Conservation (phyloP, 2,888 invertebrate genomes). For the Mythimna albipuncta region DNA sequence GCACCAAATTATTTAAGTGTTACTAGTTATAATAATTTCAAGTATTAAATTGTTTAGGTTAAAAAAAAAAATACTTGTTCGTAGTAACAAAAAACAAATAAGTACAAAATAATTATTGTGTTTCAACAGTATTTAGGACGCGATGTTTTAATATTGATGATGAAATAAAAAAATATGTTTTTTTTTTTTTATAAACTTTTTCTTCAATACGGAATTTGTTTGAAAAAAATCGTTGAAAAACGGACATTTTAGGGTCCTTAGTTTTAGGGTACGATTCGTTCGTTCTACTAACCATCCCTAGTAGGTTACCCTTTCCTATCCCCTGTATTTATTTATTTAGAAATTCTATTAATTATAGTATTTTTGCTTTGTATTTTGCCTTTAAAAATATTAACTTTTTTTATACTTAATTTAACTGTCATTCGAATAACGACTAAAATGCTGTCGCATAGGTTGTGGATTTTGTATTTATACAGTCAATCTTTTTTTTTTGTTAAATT, state of each 20-base stretch:
- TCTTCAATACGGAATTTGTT: slow-evolving; percentile 28
- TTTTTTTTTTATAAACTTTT: slow-evolving; percentile 8
- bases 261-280: slow-evolving; percentile 39
- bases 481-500: slow-evolving; percentile 83
- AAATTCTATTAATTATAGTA: slow-evolving; percentile 81
- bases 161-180: slow-evolving; percentile 7
- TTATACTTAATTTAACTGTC: slow-evolving; percentile 63
- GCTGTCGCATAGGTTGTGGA: slow-evolving; percentile 80
- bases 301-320: slow-evolving; percentile 80
- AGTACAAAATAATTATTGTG: slow-evolving; percentile 57
- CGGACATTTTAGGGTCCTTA: slow-evolving; percentile 3
- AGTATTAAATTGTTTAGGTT: slow-evolving; percentile 81
- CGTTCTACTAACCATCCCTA: slow-evolving; percentile 75
- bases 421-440: slow-evolving; percentile 65
- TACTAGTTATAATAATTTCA: slow-evolving; percentile 79
- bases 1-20: slow-evolving; percentile 88
- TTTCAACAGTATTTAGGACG: slow-evolving; percentile 64
- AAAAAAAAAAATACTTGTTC: slow-evolving; percentile 63
- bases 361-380: slow-evolving; percentile 88
- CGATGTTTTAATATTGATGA: slow-evolving; percentile 47
- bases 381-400: slow-evolving; percentile 77
- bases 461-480: slow-evolving; percentile 79
- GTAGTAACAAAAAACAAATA: slow-evolving; percentile 68
- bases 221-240: slow-evolving; percentile 28
- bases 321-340: slow-evolving; percentile 85